These are phyloP conservation scores for Patella ulyssiponensis DNA, from an alignment of 2,888 invertebrate species.

Conservation along the genomic window DNA sequence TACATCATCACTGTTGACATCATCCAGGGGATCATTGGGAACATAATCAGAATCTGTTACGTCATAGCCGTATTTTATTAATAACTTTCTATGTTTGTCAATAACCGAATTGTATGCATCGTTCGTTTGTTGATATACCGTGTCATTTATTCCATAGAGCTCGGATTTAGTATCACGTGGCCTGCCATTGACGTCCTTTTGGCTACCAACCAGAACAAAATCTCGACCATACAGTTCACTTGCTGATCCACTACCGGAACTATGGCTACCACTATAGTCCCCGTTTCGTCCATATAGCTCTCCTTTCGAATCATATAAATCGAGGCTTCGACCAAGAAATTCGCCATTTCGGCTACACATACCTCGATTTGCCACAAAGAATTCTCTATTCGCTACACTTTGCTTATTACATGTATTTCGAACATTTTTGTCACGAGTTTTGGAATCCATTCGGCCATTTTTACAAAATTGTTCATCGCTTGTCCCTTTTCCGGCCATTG, in stretches of 20 bases:
- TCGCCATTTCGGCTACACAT: background rate
- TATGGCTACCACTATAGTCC: no score
- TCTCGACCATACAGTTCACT: background rate
- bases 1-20: background rate
- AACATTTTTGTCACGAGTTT: background rate
- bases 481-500: no score
- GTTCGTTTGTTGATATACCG: background rate
- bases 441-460: background rate
- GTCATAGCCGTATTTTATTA: background rate
- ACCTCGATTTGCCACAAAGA: background rate
- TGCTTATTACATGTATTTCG: background rate
- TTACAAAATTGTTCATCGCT: no score
- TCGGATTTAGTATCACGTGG: background rate
- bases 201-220: background rate
- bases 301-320: background rate
- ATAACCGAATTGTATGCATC: background rate
- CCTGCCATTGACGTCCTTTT: background rate
- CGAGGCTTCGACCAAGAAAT: background rate
- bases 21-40: background rate
- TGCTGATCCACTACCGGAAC: background rate
- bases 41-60: background rate
- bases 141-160: background rate
- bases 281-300: background rate
- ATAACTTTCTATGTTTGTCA: background rate
- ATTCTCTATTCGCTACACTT: background rate